Base-by-base conservation (phyloP, 1,140 invertebrate genomes). In the Calephelis nemesis region DNA sequence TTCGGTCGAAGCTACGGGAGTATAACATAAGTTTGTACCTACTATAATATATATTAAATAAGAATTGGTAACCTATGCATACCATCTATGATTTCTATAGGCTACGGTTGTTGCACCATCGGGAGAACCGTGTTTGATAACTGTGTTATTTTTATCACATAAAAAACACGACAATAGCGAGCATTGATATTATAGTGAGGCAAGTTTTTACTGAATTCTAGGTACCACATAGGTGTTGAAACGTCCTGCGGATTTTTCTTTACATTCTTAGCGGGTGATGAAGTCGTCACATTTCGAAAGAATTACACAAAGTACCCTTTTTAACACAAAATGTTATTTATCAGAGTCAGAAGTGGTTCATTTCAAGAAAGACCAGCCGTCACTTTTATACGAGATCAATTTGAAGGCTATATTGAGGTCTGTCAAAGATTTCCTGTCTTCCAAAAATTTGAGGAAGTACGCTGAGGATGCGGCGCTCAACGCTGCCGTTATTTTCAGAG, bases 291-390 rank as follows among this genome's bases (percentile, higher is more conserved):
- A 30, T 30, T 30, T 30, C 7, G 8, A 5, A 1, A 1, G 9
- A 47, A 64, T 9, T n/a, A 19, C 7, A 60, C n/a, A 45, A 42
- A 45, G 42, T 6, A 9, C 42, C 42, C 8, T 7, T 45, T 7
- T 45, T 7, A 45, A 45, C 5, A 45, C 8, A 40, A 5, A 67
- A 47, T 10, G 68, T 48, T 58, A 66, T 42, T 63, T 82, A 83
- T n/a, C 74, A 85, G 83, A 77, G 39, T 78, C 83, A 48, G 72
- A 79, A 72, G 62, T 79, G n/a, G 70, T 83, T n/a, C 68, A 79
- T 15, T 82, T 85, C n/a, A 71, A 70, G 7, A 74, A 68, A 8
- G 68, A 73, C 0, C 76, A 79, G 30, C 79, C 79, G 0, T 81
- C 84, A 0, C 47, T 83, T 7, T 70, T 84, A 62, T 73, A 79